Percentiles rank a stretch among this genome's conserved stretches.
Evolutionary conservation across 1,140 invertebrate species (phyloP).

Genomic region (Kradibia gibbosae): DNA sequence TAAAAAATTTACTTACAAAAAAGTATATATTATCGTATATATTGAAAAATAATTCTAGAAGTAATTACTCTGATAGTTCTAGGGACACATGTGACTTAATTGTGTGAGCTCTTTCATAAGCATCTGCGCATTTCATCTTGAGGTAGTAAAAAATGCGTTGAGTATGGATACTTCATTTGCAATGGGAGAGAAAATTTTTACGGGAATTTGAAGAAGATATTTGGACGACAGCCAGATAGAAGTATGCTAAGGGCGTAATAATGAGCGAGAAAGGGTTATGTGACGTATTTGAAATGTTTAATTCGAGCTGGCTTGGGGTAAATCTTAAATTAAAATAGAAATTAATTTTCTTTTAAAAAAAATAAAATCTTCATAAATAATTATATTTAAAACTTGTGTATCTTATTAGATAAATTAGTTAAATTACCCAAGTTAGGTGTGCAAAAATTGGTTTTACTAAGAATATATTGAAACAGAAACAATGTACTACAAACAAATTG

Average conservation of each 20-base stretch:
- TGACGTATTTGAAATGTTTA: conserved; percentile 24
- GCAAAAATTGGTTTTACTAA: no score
- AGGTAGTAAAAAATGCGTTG: neutral
- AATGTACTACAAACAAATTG: no score
- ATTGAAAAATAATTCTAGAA: neutral
- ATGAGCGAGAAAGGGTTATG: conserved; percentile 12
- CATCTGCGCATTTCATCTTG: neutral
- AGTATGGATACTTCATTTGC: neutral
- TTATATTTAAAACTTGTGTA: no score
- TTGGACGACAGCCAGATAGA: conserved; percentile 48
- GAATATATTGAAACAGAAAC: no score
- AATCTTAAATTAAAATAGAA: neutral
- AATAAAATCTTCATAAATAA: no score
- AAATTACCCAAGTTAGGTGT: no score
- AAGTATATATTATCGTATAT: no score
- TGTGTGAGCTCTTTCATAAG: neutral
- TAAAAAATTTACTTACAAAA: no score
- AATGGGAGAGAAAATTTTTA: conserved; percentile 32
- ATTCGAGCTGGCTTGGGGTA: neutral
- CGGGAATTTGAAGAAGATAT: conserved; percentile 53
- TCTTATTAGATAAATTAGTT: no score
- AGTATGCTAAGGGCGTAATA: conserved; percentile 40
- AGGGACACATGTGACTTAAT: conserved; percentile 4
- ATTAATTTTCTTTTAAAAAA: neutral
- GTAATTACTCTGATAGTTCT: conserved; percentile 17